A percentile compares a stretch with the other conserved stretches of the same genome.
Evolutionary conservation across 2,113 vertebrate species (phyloP).

Genomic region (Elaphurus davidianus): DNA sequence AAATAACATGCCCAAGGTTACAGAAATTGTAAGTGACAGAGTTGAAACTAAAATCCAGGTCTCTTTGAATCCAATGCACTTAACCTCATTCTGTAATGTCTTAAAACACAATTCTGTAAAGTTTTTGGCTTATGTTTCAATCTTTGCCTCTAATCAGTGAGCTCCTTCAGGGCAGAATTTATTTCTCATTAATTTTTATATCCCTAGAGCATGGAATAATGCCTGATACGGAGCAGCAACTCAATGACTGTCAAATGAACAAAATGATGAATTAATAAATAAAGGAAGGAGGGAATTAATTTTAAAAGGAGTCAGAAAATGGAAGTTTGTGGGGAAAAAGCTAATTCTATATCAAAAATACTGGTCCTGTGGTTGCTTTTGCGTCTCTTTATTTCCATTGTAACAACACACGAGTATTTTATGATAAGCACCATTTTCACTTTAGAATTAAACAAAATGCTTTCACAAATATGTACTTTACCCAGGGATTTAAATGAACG

Average conservation of each 20-base stretch:
- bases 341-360: neutral
- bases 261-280: constrained; percentile 49
- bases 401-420: constrained; percentile 69
- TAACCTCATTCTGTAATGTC: neutral
- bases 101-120: neutral
- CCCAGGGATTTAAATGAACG: constrained; percentile 67
- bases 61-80: neutral
- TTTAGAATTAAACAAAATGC: constrained; percentile 73
- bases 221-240: constrained; percentile 3
- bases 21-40: neutral
- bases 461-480: constrained; percentile 63
- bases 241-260: constrained; percentile 28
- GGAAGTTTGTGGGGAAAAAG: neutral
- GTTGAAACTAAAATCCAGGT: neutral
- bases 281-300: constrained; percentile 17
- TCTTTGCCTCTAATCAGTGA: constrained; percentile 36
- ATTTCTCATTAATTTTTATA: constrained; percentile 59
- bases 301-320: constrained; percentile 32
- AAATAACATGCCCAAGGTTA: neutral
- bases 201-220: neutral
- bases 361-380: constrained; percentile 53
- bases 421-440: constrained; percentile 76
- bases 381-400: constrained; percentile 61
- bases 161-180: constrained; percentile 45
- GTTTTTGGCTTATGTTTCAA: neutral